Base-by-base conservation (phyloP, 2,888 invertebrate species). In the Cerastis leucographa region DNA sequence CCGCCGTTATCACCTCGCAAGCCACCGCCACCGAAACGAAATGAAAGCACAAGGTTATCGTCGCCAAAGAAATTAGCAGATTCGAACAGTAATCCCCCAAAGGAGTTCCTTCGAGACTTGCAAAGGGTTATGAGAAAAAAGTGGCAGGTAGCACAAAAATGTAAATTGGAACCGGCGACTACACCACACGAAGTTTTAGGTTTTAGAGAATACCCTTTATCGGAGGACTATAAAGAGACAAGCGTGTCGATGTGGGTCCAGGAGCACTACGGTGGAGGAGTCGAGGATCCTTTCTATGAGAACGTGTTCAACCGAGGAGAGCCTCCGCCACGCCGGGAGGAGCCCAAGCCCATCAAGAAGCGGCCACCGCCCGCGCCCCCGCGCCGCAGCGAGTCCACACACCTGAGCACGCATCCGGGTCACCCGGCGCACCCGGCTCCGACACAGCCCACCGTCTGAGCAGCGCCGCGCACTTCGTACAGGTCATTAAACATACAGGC, bases 71-170 rank as follows among this genome's bases (percentile, higher is more conserved):
- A 98, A 88, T 94, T 98, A 46, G 97, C 97, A 0, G 98, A 98
- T 78, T 97, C 97, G 0, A 97, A 97, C 77, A 97, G 98, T 85
- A 98, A 98, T 89, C 98, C 98, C 5, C 98, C 98, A 0, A 97
- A 97, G 44, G 98, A 98, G 78, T 99, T 99, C 91, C 96, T 99
- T 65, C 98, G 98, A 91, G 99, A 99, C 93, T 96, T 99, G 68
- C 99, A 99, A 91, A 97, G 99, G 71, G 99, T 99, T 0, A 99
- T 99, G 98, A 97, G 98, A 85, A 99, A 99, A 91, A 99, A 99
- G 91, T 98, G 98, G 98, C 98, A 99, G 90, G 99, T 99, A 0
- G 99, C 99, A 6, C 99, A 99, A 91, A 99, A 99, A 92, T 99
- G 99, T 91, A 98, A 99, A 93, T 95, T 98, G 42, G 99, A 99